Conservation (phyloP, 2,888 invertebrate species). For the Athalia rosae region DNA sequence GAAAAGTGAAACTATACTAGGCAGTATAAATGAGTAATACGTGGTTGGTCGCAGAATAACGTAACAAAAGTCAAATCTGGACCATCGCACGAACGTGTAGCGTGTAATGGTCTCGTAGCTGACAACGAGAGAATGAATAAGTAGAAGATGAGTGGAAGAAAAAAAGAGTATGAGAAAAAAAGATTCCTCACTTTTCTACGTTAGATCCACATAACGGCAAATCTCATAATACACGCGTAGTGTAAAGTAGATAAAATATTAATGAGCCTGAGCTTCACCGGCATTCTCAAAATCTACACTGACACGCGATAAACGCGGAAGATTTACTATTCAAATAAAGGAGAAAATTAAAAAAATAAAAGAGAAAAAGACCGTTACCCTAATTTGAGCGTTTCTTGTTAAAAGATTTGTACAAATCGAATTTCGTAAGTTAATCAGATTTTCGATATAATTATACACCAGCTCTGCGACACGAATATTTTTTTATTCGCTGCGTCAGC, state of each 20-base stretch:
- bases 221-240: too few species aligned
- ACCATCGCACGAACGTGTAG: too few species aligned
- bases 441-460: neutral
- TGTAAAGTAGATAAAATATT: too few species aligned
- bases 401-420: slow-evolving; percentile 2
- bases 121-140: too few species aligned
- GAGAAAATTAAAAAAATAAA: neutral
- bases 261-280: too few species aligned
- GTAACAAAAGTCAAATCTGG: too few species aligned
- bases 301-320: neutral
- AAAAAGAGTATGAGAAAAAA: too few species aligned
- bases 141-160: too few species aligned
- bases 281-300: neutral
- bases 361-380: neutral
- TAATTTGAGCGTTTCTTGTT: slow-evolving; percentile 11
- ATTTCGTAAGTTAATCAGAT: slow-evolving; percentile 26
- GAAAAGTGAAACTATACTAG: slow-evolving; percentile 68
- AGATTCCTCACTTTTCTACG: too few species aligned
- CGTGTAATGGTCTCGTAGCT: too few species aligned
- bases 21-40: neutral
- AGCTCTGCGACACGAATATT: neutral
- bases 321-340: neutral
- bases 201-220: too few species aligned
- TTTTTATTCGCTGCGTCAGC: neutral
- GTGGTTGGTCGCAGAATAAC: neutral